A percentile compares a stretch with the other conserved stretches of the same genome.
These are phyloP conservation scores for Tachina grossa DNA, from an alignment of 2,888 invertebrate genomes.

Conservation along the genomic window DNA sequence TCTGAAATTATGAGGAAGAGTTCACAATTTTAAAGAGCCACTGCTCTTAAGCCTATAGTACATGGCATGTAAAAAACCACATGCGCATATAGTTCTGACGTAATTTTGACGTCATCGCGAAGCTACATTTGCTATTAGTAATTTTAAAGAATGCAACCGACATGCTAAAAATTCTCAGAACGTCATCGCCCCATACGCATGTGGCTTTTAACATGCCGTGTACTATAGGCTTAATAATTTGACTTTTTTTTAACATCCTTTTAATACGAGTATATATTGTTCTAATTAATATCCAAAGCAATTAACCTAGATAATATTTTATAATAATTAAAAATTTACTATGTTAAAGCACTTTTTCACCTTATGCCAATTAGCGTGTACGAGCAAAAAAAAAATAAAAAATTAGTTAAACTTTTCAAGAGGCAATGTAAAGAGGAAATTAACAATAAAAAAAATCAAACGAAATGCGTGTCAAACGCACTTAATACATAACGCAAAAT, in stretches of 20 bases:
- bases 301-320: conserved; percentile 43
- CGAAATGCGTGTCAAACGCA: conserved; percentile 61
- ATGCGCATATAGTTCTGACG: too few relatives aligned
- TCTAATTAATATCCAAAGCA: conserved; percentile 19
- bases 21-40: too few relatives aligned
- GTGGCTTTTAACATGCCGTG: too few relatives aligned
- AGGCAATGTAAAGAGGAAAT: conserved; percentile 9
- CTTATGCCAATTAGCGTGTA: background rate
- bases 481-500: conserved; percentile 18
- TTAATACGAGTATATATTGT: background rate
- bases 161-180: too few relatives aligned
- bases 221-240: too few relatives aligned
- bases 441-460: conserved; percentile 39
- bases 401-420: background rate
- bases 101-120: too few relatives aligned
- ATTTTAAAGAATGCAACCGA: too few relatives aligned
- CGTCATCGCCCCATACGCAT: too few relatives aligned
- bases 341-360: background rate
- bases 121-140: too few relatives aligned
- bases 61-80: too few relatives aligned
- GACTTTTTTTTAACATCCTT: background rate
- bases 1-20: too few relatives aligned
- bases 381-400: conserved; percentile 19
- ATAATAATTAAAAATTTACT: background rate
- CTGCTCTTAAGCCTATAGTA: too few relatives aligned